Evolutionary conservation across 2,888 invertebrate genomes (phyloP), one percentile per base, ranked within the genome.

Genomic region (Lochmaea crataegi): DNA sequence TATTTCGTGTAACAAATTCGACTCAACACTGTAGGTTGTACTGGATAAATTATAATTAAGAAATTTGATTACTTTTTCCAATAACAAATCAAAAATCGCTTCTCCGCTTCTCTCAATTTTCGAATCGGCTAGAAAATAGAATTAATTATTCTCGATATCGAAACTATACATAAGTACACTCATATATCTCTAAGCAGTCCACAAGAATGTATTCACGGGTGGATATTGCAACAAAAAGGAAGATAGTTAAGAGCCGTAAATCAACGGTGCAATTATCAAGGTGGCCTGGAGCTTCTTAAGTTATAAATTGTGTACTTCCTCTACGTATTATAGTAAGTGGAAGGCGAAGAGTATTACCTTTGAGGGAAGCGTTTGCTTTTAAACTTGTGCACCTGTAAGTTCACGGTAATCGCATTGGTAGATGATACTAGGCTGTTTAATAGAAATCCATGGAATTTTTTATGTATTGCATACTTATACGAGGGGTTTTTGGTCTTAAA

Each of bases 261-360:
- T 81, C 80, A 80, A 74, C 74, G 70, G 73, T 64, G 75, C 78
- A 81, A 80, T 81, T 81, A 81, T 80, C 80, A 74, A 79, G 71
- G 67, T 76, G 75, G 77, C 80, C 78, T 75, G 73, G 73, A 78
- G 78, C 78, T 56, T 76, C 67, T 69, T 71, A 63, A 71, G 72
- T 74, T 72, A 80, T 80, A 81, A 81, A 81, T 81, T 76, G 79
- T 75, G 76, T 67, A 79, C 79, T 80, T 81, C 81, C 81, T 80
- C 76, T 42, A 63, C 45, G 63, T 76, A 80, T 75, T 76, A 71
- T 71, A 26, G 60, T 60, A 61, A 61, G 16, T 61, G 61, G 38
- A 61, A 41, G 9, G 11, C 61, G 61, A 60, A 58, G 65, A 71
- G 65, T 68, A 65, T 69, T 72, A 61, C 68, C 63, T 69, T 63